Conservation (phyloP, 2,888 invertebrate species). For the Dasysyrphus albostriatus region DNA sequence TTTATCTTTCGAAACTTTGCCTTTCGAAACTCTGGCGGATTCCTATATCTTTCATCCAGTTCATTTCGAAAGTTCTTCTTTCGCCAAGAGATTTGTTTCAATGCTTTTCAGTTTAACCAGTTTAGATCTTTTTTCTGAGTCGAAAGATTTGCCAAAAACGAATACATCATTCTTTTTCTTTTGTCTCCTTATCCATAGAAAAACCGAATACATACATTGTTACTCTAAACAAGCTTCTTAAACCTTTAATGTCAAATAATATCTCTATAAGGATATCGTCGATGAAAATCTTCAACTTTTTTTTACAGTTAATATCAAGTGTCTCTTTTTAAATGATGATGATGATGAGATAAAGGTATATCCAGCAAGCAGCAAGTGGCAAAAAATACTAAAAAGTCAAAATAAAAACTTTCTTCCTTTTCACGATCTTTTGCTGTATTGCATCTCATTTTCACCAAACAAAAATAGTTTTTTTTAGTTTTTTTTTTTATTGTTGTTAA, state of each 20-base stretch:
- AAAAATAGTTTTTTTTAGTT: not conserved
- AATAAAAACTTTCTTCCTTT: slow-evolving; percentile 49
- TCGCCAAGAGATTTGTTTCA: too few relatives aligned
- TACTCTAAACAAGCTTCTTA: slow-evolving; percentile 35
- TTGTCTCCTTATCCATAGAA: not conserved
- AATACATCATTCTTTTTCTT: not conserved
- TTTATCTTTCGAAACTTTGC: too few relatives aligned
- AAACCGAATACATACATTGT: slow-evolving; percentile 18
- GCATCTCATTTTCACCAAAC: slow-evolving; percentile 61
- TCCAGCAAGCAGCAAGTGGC: slow-evolving; percentile 37
- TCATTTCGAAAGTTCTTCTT: too few relatives aligned
- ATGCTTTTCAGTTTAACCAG: not conserved
- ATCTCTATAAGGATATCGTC: slow-evolving; percentile 56
- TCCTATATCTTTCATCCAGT: too few relatives aligned
- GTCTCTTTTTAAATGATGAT: not conserved
- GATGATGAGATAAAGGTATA: too few relatives aligned
- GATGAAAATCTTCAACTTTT: slow-evolving; percentile 44
- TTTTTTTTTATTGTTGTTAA: slow-evolving; percentile 1
- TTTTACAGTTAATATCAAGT: slow-evolving; percentile 1
- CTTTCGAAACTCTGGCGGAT: too few relatives aligned
- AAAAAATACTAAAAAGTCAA: slow-evolving; percentile 37
- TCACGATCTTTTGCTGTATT: slow-evolving; percentile 18
- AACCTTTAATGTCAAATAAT: slow-evolving; percentile 49
- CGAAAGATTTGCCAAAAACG: not conserved
- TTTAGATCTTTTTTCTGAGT: not conserved